Conservation (phyloP, 2,888 invertebrate genomes). For the Aproaerema taeniolella region DNA sequence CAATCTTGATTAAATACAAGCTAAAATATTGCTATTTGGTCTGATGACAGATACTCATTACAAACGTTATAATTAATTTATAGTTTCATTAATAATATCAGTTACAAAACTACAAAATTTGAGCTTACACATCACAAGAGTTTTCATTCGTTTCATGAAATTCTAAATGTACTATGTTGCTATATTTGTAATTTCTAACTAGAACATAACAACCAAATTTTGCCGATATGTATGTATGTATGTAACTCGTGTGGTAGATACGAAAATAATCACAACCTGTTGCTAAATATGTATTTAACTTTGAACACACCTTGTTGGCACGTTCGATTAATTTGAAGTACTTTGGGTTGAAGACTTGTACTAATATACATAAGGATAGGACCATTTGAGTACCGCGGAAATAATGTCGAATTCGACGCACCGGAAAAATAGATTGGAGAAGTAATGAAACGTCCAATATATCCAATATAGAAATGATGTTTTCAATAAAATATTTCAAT, state of each 20-base stretch:
- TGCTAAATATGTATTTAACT: too few species aligned
- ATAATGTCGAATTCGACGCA: too few species aligned
- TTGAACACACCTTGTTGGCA: slow-evolving; percentile 32
- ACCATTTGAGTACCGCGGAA: too few species aligned
- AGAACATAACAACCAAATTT: slow-evolving; percentile 44
- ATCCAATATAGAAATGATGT: too few species aligned
- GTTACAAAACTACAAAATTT: slow-evolving; percentile 55
- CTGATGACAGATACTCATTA: slow-evolving; percentile 32
- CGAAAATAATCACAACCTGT: slow-evolving; percentile 53
- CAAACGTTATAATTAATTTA: slow-evolving; percentile 22
- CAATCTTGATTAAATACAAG: too few species aligned
- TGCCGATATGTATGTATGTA: slow-evolving; percentile 49
- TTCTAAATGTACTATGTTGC: neutral
- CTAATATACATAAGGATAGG: too few species aligned
- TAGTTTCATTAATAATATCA: slow-evolving; percentile 24
- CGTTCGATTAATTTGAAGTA: too few species aligned
- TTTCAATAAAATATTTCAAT: too few species aligned
- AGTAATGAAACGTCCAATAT: too few species aligned
- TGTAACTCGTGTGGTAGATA: slow-evolving; percentile 41
- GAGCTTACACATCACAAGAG: slow-evolving; percentile 42
- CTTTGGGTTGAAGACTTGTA: too few species aligned
- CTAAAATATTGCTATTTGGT: slow-evolving; percentile 40
- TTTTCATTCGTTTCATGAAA: neutral
- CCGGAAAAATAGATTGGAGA: too few species aligned
- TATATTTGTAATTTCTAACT: slow-evolving; percentile 22